Base-by-base conservation (phyloP, 2,797 vertebrate species). In the Pteronotus mesoamericanus region DNA sequence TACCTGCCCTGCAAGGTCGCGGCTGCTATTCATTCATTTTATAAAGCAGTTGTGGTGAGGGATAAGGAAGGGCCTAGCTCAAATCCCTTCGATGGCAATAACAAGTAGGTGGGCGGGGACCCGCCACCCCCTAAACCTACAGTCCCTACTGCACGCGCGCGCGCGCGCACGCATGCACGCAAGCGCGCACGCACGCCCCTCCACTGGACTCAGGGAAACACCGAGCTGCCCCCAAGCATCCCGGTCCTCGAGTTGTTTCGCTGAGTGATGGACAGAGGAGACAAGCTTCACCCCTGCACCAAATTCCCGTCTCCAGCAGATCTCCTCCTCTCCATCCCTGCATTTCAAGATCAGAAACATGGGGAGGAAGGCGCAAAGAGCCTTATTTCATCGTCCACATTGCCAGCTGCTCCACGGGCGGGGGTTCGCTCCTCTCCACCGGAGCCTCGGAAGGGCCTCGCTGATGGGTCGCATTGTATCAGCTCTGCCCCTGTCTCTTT, bases 311-410 rank as follows among this genome's bases (percentile, higher is more conserved):
- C 69, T 57, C 74, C 46, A 11, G 7, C 32, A 19, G 39, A 21
- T 29, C 5, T 22, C 21, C 91, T 44, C 91, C 77, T 75, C 48
- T 85, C 57, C 44, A 42, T 7, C 44, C 80, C 64, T 29, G 11
- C 53, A 15, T 37, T 74, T 88, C 75, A 64, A 80, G 93, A 84
- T 22, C 85, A 72, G 53, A 95, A 89, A 94, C 84, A 42, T 61
- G 48, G 72, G 34, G 37, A 15, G 24, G 26, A 32, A 79, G 46
- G 24, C 59, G 91, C 89, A 55, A 92, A 96, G 80, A 92, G 87
- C 69, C 4, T 14, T 92, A 19, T 89, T 97, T 97, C 96, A 97
- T 98, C 95, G 96, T 10, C 79, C 92, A 95, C 97, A 96, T 9
- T 68, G 91, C 21, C 24, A 95, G 26, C 55, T 3, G 0, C 94